A percentile compares a stretch with the other conserved stretches of the same genome.
These are phyloP conservation scores for Oncopeltus fasciatus DNA, from an alignment of 1,140 invertebrate genomes.

Conservation along the genomic window DNA sequence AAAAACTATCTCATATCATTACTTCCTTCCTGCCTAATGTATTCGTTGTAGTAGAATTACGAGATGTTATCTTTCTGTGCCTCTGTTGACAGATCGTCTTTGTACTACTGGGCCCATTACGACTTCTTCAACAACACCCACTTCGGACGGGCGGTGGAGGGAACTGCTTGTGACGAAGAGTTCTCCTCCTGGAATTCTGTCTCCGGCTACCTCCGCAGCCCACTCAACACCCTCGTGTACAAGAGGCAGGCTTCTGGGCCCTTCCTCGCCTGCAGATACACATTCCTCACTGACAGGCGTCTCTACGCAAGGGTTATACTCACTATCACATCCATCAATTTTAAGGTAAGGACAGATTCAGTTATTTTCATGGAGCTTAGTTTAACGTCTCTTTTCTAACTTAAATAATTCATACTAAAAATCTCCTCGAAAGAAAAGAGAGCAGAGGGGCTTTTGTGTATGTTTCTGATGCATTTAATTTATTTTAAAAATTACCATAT, in stretches of 20 bases:
- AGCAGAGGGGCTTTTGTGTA: no score
- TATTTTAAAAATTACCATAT: no score
- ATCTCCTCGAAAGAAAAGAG: no score
- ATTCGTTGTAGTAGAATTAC: not conserved
- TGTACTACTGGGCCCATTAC: constrained; percentile 84
- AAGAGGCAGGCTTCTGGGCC: constrained; percentile 39
- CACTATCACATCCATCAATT: constrained; percentile 49
- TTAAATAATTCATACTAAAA: no score
- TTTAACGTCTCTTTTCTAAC: no score
- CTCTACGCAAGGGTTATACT: constrained; percentile 66
- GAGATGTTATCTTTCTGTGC: not conserved
- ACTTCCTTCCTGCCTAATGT: not conserved
- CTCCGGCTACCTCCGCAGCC: constrained; percentile 56
- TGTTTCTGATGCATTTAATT: no score
- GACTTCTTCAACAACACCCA: constrained; percentile 82
- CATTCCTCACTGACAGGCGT: constrained; percentile 63
- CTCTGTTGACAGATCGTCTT: constrained; percentile 40
- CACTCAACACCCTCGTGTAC: constrained; percentile 70
- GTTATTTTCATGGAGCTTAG: no score
- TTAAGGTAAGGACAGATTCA: constrained; percentile 38
- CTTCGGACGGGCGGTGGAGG: constrained; percentile 59
- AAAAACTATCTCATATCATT: not conserved
- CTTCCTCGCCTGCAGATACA: constrained; percentile 64
- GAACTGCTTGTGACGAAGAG: constrained; percentile 69
- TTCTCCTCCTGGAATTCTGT: constrained; percentile 62